Evolutionary conservation across 2,888 invertebrate genomes (phyloP), one percentile per base, ranked within the genome.

Genomic region (Ganaspis brasiliensis): DNA sequence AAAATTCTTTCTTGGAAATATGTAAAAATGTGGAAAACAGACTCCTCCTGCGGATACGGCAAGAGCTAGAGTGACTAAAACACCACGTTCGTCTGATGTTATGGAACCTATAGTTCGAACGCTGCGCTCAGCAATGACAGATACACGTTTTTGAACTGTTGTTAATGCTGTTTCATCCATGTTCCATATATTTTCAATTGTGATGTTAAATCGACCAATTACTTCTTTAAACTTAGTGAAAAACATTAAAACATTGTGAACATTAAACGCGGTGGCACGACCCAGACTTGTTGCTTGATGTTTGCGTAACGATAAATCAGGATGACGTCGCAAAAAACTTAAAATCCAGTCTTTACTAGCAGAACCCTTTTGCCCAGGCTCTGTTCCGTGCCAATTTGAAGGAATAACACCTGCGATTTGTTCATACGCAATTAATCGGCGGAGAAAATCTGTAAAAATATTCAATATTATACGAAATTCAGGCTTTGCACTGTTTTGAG

Each of bases 151-250:
- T 59, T 88, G 86, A 0, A 89, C 89, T 9, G 87, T 89, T 12
- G 87, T 88, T 0, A 87, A 72, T 2, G 85, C 88, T 10, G 84
- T 87, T 75, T 89, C 86, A n/a, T n/a, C n/a, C n/a, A n/a, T n/a
- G n/a, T n/a, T n/a, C n/a, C n/a, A n/a, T n/a, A n/a, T n/a, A n/a
- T n/a, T 73, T 87, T 87, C 26, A 85, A 84, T 79, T 52, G 74
- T 55, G 77, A 83, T 79, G 45, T 82, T 82, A 74, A 74, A 78
- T 63, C 73, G 75, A 4, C 75, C 82, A 73, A 75, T 73, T 12
- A 81, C 82, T 70, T 59, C 57, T 78, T 67, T 55, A 35, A 85
- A 63, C 61, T 84, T 83, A 19, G 76, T 59, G 56, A 81, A 83
- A 72, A 81, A 80, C 31, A 40, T 52, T 10, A 63, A 14, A 1